Evolutionary conservation across 2,113 vertebrate species (phyloP).

Genomic region (Piprites chloris): DNA sequence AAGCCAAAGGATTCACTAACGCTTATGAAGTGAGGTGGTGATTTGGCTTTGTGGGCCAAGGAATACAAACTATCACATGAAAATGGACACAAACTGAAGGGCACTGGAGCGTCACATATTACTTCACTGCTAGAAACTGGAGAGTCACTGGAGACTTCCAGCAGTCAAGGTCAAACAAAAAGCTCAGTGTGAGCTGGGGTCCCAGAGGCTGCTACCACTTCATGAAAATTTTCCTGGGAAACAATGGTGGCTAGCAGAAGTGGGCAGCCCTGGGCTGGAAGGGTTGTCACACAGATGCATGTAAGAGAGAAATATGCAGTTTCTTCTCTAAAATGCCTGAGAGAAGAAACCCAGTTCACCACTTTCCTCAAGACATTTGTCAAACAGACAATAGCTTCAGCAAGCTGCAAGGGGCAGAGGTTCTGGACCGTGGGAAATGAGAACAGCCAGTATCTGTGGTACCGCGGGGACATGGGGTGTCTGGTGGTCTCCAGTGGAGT

Average conservation of each 20-base stretch:
- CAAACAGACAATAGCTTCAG: neutral
- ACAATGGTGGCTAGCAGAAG: neutral
- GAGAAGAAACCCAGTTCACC: neutral
- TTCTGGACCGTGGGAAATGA: neutral
- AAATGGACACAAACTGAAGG: neutral
- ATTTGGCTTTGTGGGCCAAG: neutral
- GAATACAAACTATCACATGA: neutral
- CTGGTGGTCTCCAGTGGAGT: rapidly evolving
- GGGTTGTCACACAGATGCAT: neutral
- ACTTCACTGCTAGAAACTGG: neutral
- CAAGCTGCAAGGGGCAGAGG: neutral
- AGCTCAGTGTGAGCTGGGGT: neutral
- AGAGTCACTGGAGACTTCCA: neutral
- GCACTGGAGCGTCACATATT: neutral
- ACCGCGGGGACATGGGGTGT: rapidly evolving
- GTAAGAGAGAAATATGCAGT: neutral
- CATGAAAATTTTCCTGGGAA: neutral
- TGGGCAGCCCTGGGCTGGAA: neutral
- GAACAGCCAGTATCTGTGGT: neutral
- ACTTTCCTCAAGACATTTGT: neutral
- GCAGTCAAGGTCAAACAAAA: neutral
- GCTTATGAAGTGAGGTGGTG: neutral
- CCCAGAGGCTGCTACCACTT: neutral
- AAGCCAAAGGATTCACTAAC: neutral
- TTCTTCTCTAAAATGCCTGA: neutral